Percentiles rank a stretch among this genome's conserved stretches.
Conservation (phyloP, 2,113 vertebrate genomes). For the Eleginops maclovinus region DNA sequence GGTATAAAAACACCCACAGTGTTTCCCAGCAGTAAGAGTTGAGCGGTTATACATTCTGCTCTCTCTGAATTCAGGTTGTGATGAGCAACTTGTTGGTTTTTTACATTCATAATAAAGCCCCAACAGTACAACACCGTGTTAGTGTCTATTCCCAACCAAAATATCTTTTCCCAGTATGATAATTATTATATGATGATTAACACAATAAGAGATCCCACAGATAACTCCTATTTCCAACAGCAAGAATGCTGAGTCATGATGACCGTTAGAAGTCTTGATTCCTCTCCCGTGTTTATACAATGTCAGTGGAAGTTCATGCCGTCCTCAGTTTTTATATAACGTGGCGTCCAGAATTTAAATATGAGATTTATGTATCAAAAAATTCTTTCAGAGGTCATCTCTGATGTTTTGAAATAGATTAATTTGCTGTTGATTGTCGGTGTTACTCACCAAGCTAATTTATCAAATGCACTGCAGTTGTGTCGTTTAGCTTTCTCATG, state of each 20-base stretch:
- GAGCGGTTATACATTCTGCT: background rate
- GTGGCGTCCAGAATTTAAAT: background rate
- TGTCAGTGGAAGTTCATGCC: background rate
- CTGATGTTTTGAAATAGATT: background rate
- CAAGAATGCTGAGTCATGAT: conserved; percentile 31
- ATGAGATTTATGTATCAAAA: no score
- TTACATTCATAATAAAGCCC: background rate
- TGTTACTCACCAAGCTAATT: background rate
- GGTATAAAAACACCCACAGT: background rate
- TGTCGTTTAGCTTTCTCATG: background rate
- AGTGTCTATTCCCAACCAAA: background rate
- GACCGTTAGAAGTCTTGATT: background rate
- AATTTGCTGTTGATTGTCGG: background rate
- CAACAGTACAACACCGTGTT: background rate
- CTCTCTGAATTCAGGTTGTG: background rate
- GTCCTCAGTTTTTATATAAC: background rate
- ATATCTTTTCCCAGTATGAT: background rate
- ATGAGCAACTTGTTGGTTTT: background rate
- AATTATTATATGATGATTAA: background rate
- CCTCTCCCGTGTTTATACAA: background rate
- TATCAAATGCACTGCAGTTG: background rate
- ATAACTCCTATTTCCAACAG: background rate
- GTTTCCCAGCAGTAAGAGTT: background rate
- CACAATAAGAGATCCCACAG: background rate
- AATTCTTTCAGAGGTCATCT: no score